These are phyloP conservation scores for Phaenicophaeus curvirostris DNA, from an alignment of 2,797 vertebrate species.

Conservation along the genomic window DNA sequence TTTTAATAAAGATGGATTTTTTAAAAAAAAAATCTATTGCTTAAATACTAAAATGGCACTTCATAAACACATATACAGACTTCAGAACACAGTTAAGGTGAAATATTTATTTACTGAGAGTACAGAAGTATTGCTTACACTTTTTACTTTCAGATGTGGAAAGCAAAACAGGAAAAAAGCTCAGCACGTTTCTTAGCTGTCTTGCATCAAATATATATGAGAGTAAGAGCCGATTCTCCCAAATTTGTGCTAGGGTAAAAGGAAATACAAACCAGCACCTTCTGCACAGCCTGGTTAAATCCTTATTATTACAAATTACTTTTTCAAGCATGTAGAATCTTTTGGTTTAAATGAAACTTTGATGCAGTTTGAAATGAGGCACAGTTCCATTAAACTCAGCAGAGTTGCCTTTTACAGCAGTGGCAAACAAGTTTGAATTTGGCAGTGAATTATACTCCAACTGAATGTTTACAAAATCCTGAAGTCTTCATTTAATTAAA, in stretches of 20 bases:
- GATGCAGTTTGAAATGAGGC: not conserved
- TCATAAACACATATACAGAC: slow-evolving; percentile 45
- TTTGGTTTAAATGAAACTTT: not conserved
- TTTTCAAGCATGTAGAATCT: not conserved
- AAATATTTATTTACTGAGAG: slow-evolving; percentile 8
- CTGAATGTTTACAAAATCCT: not conserved
- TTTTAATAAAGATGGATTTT: slow-evolving; percentile 26
- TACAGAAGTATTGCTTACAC: not conserved
- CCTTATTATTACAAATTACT: not conserved
- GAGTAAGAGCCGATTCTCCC: not conserved
- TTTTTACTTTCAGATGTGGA: not conserved
- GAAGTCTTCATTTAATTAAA: not conserved
- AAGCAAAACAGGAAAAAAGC: not conserved
- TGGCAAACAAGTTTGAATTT: not conserved
- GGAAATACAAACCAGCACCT: not conserved
- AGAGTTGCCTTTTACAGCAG: not conserved
- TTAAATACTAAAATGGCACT: slow-evolving; percentile 37
- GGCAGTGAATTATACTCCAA: not conserved
- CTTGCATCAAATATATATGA: not conserved
- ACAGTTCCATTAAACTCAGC: not conserved
- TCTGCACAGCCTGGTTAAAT: not conserved
- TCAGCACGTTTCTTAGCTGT: not conserved
- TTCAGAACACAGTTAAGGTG: not conserved
- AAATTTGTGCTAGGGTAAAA: not conserved
- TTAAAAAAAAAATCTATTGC: not conserved